Conservation (phyloP, 35 echinoderm and acorn worm genomes). For the Eucidaris tribuloides region DNA sequence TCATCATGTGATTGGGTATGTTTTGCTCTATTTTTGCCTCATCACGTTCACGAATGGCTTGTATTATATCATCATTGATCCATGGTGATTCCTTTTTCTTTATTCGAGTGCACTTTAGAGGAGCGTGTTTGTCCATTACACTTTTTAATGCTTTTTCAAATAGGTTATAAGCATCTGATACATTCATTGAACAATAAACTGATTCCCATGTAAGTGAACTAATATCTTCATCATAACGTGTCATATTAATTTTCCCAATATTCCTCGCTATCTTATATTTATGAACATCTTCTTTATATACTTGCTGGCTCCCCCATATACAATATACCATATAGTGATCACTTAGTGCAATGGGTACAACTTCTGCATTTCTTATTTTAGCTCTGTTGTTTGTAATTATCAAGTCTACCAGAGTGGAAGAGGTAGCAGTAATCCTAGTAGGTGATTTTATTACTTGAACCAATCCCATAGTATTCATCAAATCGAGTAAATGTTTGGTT, state of each 20-base stretch:
- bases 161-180: background rate
- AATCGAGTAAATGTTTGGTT: background rate
- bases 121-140: background rate
- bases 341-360: background rate
- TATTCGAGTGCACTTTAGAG: background rate
- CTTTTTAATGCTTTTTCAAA: background rate
- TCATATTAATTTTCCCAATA: background rate
- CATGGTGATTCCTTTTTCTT: background rate
- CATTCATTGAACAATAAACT: background rate
- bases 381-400: background rate
- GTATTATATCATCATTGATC: background rate
- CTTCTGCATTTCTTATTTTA: background rate
- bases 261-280: background rate
- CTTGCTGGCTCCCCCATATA: background rate
- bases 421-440: background rate
- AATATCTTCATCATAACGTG: background rate
- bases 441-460: background rate
- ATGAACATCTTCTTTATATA: background rate
- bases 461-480: background rate
- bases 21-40: background rate
- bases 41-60: background rate
- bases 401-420: background rate
- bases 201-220: background rate
- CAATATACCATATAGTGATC: conserved; percentile 1
- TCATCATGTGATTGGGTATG: background rate